Base-by-base conservation (phyloP, 2,888 invertebrate genomes). In the Oeneis ivallda region DNA sequence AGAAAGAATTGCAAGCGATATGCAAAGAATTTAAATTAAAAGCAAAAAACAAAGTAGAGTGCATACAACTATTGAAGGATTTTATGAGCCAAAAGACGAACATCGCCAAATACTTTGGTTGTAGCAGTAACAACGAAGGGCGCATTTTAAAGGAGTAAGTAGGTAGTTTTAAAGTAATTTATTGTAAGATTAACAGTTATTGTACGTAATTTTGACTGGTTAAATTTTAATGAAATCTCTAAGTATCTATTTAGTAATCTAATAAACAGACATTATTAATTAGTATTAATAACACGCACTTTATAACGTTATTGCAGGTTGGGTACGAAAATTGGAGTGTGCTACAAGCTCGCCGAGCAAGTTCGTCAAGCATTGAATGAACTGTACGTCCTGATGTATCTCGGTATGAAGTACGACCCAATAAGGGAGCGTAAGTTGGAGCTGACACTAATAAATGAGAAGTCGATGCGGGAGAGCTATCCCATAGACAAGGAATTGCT, bases 391-490 rank as follows among this genome's bases (percentile, higher is more conserved):
- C 74, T 92, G 1, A 91, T 89, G 85, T 92, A 90, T 70, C 77
- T 92, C 5, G 92, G 93, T 2, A 85, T 88, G 10, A 79, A 88
- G 68, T 85, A 82, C 49, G 79, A 72, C 13, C 70, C 83, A 1
- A 83, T 92, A 56, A 79, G 86, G 62, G 89, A 92, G 0, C 88
- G 86, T 62, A 83, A 76, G 26, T 74, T 92, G 13, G 92, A 92
- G 68, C 70, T 86, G 0, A 75, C 80, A 37, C 79, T 90, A 3
- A 74, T 92, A 0, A 75, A 86, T 69, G 83, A 88, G 62, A 87
- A 87, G 72, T 77, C 74, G 13, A 76, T 79, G 1, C 76, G 72
- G 13, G 90, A 92, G 69, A 83, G 82, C 0, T 92, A 83, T 71
- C 92, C 92, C 0, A 71, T 89, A 10, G 80, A 82, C 53, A 81